Evolutionary conservation across 2,797 vertebrate species (phyloP), one percentile per base, ranked within the genome.

Genomic region (Crax fasciolata): DNA sequence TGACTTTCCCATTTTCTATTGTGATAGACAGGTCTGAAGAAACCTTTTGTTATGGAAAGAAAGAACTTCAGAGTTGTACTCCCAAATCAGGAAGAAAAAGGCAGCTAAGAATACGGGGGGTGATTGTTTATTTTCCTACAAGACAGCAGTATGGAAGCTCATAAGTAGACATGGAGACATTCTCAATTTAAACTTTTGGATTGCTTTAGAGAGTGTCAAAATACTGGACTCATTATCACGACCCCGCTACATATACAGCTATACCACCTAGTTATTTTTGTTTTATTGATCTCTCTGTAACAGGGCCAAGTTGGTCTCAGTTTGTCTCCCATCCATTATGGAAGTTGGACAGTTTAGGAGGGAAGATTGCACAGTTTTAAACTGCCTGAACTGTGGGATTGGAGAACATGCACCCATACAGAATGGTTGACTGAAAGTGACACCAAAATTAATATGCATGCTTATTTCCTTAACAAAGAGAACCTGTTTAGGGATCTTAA

Each of bases 101-200:
- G 24, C 39, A 68, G 48, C 27, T 13, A 30, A 54, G 35, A 12
- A 15, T 6, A 44, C 1, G 0, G 8, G 39, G 1, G 0, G 4
- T 28, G 10, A 6, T 13, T 4, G 35, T 6, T 54, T 39, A 10
- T 54, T 48, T 80, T n/a, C 43, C 19, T 70, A 49, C 24, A 27
- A 32, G 79, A 32, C 5, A 48, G 30, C 48, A 68, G 57, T 24
- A 28, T 46, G 75, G 20, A 58, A 75, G 30, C 32, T 48, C 25
- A 8, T 3, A 23, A 0, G 2, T 1, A 10, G 21, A 35, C 23
- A 49, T 25, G 14, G 13, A 81, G 39, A 28, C 35, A 20, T 52
- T 75, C 54, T 30, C 24, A 32, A 67, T 41, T 43, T 15, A 44
- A 75, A 39, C 25, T 9, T 44, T 41, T 35, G 44, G 13, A 54